Percentiles rank a stretch among this genome's conserved stretches.
Conservation (phyloP, 1,140 invertebrate genomes). For the Trinorchestia longiramus region DNA sequence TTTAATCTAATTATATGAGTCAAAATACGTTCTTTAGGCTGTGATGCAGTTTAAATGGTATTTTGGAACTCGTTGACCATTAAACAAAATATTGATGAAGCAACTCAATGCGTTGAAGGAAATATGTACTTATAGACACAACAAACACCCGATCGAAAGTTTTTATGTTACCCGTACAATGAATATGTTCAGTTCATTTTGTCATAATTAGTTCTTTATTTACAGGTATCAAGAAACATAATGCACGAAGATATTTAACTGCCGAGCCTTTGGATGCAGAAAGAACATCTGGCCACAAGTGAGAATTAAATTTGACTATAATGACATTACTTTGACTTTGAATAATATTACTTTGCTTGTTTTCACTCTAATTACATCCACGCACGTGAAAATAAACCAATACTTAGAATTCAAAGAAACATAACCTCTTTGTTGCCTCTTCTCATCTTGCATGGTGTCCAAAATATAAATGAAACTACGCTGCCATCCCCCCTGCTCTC, state of each 20-base stretch:
- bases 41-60: no score
- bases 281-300: conserved; percentile 4
- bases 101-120: not conserved
- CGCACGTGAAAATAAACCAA: no score
- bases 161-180: not conserved
- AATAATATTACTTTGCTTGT: no score
- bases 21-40: no score
- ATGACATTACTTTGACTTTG: no score
- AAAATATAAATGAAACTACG: no score
- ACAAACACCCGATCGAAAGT: not conserved
- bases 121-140: not conserved
- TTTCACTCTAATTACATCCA: no score
- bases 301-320: not conserved
- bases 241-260: not conserved
- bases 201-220: not conserved
- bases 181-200: not conserved
- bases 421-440: no score
- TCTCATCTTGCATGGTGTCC: no score
- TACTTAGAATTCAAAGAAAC: no score
- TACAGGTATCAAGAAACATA: conserved; percentile 16
- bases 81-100: not conserved
- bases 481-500: no score
- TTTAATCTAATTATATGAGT: no score
- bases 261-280: conserved; percentile 11
- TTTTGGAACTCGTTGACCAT: not conserved